Conservation (phyloP, 2,797 vertebrate species). For the Pseudocheirus occidentalis region DNA sequence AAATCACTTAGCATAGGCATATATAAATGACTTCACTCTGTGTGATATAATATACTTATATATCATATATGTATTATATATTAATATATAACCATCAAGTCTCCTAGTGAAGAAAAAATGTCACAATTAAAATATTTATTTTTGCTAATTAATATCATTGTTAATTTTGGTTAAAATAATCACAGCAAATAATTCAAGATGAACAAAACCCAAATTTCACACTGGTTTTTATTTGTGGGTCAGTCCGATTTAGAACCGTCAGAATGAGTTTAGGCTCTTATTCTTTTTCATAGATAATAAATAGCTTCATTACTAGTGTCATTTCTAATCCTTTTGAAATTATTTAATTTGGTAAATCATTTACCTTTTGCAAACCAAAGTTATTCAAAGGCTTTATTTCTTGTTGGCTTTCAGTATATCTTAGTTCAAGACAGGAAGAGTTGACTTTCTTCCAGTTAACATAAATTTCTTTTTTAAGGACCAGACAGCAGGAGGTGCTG, state of each 20-base stretch:
- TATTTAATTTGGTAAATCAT: constrained; percentile 50
- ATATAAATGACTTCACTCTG: not conserved
- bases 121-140: not conserved
- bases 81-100: too few species aligned
- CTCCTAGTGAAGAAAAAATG: not conserved
- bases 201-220: constrained; percentile 32
- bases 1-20: not conserved
- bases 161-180: constrained; percentile 49
- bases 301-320: not conserved
- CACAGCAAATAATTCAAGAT: constrained; percentile 4
- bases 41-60: too few species aligned
- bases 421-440: constrained; percentile 51
- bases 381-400: constrained; percentile 68
- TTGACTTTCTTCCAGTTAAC: constrained; percentile 53
- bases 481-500: constrained; percentile 86
- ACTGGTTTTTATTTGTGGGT: constrained; percentile 39
- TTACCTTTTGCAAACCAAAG: constrained; percentile 51
- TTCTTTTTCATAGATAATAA: constrained; percentile 51
- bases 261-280: constrained; percentile 35
- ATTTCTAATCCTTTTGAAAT: constrained; percentile 25
- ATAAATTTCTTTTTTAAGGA: constrained; percentile 69
- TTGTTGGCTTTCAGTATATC: constrained; percentile 36
- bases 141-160: constrained; percentile 27
- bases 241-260: constrained; percentile 33
- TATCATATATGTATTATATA: too few species aligned